Percentiles rank a stretch among this genome's conserved stretches.
phyloP scores from a whole-genome alignment of 2,888 invertebrate genomes.

The Notocelia uddmanniana region DNA sequence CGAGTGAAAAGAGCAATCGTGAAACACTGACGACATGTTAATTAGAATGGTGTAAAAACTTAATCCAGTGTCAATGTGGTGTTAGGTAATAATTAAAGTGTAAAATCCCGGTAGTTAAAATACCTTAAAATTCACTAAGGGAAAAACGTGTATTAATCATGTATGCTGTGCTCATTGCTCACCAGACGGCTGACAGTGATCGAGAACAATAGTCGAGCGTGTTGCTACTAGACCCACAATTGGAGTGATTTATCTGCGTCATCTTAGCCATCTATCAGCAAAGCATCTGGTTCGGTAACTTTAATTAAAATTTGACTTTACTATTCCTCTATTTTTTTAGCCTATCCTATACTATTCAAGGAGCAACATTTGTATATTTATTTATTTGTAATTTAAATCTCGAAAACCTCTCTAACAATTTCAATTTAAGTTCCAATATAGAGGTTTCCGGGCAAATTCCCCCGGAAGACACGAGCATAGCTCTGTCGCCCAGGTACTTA shows the following conservation, averaged over 20 bases:
- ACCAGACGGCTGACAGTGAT: conserved; percentile 39
- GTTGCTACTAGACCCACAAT: conserved; percentile 31
- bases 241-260: conserved; percentile 47
- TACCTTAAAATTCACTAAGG: conserved; percentile 26
- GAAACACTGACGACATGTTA: not conserved
- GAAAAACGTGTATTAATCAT: conserved; percentile 44
- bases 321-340: too few relatives aligned
- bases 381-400: too few relatives aligned
- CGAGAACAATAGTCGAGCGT: conserved; percentile 43
- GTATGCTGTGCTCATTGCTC: conserved; percentile 13
- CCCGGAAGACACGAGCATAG: too few relatives aligned
- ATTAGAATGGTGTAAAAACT: not conserved
- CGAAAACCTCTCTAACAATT: too few relatives aligned
- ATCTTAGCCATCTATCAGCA: conserved; percentile 54
- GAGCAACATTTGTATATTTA: too few relatives aligned
- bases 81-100: conserved; percentile 8
- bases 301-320: conserved; percentile 23
- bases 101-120: conserved; percentile 30
- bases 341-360: too few relatives aligned
- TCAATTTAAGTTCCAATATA: too few relatives aligned
- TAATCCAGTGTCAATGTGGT: not conserved
- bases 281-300: conserved; percentile 56
- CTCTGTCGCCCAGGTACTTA: too few relatives aligned
- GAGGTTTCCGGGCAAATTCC: too few relatives aligned
- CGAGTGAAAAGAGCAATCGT: conserved; percentile 3